Percentiles rank a stretch among this genome's conserved stretches.
These are phyloP conservation scores for Cairina moschata DNA, from an alignment of 2,113 vertebrate genomes.

Conservation along the genomic window DNA sequence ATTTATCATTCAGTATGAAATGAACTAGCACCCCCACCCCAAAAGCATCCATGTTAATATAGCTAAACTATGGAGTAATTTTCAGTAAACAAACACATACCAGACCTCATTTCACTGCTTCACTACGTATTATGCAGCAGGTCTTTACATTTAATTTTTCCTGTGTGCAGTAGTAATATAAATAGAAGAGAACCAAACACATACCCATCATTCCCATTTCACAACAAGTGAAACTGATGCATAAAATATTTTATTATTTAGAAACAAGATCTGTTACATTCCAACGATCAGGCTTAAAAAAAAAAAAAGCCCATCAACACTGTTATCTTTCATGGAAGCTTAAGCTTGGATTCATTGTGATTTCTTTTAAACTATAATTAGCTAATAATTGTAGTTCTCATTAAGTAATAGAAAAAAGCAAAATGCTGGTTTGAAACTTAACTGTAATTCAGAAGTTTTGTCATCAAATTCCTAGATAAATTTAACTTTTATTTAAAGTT, in stretches of 20 bases:
- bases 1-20: not conserved
- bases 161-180: not conserved
- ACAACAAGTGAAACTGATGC: not conserved
- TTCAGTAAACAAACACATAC: not conserved
- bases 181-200: not conserved
- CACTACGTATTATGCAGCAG: not conserved
- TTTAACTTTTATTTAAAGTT: not conserved
- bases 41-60: not conserved
- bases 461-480: not conserved
- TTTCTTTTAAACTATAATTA: not conserved
- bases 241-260: fast-evolving
- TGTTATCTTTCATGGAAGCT: not conserved
- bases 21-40: not conserved
- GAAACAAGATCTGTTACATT: not conserved
- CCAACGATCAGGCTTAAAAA: not conserved
- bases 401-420: not conserved
- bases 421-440: not conserved
- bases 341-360: not conserved
- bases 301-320: not conserved
- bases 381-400: too few relatives aligned
- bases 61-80: not conserved
- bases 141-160: not conserved
- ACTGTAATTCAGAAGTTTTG: not conserved
- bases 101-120: not conserved
- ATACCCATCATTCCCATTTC: not conserved